Conservation (phyloP, 1,140 invertebrate species). For the Lepidostoma basale region DNA sequence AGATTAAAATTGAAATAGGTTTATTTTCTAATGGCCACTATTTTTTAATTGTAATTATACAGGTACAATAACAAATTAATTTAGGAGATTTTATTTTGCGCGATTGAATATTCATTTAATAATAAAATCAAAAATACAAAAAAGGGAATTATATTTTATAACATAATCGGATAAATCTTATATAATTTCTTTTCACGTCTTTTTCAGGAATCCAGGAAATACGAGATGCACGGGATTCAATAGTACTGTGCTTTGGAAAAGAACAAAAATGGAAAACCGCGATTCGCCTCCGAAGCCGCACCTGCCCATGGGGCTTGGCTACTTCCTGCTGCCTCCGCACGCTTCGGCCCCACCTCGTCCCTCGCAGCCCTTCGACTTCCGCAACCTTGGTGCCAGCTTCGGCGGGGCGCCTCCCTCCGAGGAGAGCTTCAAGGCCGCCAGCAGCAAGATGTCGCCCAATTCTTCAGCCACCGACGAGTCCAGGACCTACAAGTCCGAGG, state of each 20-base stretch:
- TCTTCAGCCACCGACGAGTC: slow-evolving; percentile 46
- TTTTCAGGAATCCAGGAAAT: not conserved
- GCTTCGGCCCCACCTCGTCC: slow-evolving; percentile 25
- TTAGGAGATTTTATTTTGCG: not conserved
- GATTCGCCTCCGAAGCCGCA: slow-evolving; percentile 47
- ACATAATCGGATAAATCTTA: no score
- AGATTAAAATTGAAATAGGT: no score
- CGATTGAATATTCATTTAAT: no score
- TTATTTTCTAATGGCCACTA: no score
- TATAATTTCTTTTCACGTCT: no score
- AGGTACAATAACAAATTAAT: not conserved
- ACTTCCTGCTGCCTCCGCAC: slow-evolving; percentile 59
- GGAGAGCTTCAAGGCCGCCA: slow-evolving; percentile 37
- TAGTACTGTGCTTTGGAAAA: not conserved
- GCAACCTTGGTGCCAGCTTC: slow-evolving; percentile 60
- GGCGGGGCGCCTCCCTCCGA: slow-evolving; percentile 48
- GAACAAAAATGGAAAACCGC: slow-evolving; percentile 41
- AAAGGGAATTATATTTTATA: no score
- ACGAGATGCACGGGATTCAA: not conserved
- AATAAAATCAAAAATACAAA: no score
- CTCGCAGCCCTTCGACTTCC: slow-evolving; percentile 60
- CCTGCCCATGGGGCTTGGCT: slow-evolving; percentile 57
- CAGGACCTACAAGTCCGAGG: slow-evolving; percentile 39
- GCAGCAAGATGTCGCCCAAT: slow-evolving; percentile 42
- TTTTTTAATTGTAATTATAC: not conserved